Evolutionary conservation across 2,888 invertebrate species (phyloP).

Genomic region (Hydrotaea diabolus): DNA sequence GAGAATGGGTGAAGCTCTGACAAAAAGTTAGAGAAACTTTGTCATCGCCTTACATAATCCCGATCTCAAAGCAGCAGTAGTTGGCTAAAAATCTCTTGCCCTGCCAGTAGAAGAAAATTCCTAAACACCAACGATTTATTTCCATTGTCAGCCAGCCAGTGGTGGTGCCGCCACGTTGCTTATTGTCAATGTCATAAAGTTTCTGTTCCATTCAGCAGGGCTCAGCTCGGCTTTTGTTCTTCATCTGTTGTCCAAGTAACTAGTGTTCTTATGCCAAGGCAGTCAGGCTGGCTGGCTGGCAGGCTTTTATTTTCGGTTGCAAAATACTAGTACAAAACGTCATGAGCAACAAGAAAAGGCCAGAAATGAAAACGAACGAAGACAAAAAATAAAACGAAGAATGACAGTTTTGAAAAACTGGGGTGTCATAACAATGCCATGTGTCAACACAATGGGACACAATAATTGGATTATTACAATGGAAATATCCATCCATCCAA

Average conservation of each 20-base stretch:
- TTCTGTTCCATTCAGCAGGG: not conserved
- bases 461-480: slow-evolving; percentile 56
- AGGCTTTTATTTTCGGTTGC: not conserved
- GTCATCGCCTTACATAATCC: not conserved
- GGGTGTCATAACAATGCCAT: slow-evolving; percentile 49
- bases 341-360: not conserved
- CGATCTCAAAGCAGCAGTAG: not conserved
- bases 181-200: slow-evolving; percentile 49
- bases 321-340: not conserved
- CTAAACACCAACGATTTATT: slow-evolving; percentile 51
- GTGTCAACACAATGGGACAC: slow-evolving; percentile 41
- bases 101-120: slow-evolving; percentile 2
- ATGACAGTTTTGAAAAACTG: slow-evolving; percentile 40
- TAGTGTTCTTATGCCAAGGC: slow-evolving; percentile 13
- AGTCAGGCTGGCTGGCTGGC: too few species aligned
- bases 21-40: too few species aligned
- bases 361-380: not conserved
- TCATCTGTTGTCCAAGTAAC: not conserved
- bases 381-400: not conserved
- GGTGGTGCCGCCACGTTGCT: slow-evolving; percentile 6
- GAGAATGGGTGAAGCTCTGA: not conserved
- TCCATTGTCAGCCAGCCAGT: slow-evolving; percentile 29
- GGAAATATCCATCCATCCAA: slow-evolving; percentile 37
- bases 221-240: not conserved
- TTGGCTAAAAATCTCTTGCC: not conserved